Percentiles rank a stretch among this genome's conserved stretches.
Evolutionary conservation across 1,140 invertebrate species (phyloP).

Genomic region (Drosophila takahashii): DNA sequence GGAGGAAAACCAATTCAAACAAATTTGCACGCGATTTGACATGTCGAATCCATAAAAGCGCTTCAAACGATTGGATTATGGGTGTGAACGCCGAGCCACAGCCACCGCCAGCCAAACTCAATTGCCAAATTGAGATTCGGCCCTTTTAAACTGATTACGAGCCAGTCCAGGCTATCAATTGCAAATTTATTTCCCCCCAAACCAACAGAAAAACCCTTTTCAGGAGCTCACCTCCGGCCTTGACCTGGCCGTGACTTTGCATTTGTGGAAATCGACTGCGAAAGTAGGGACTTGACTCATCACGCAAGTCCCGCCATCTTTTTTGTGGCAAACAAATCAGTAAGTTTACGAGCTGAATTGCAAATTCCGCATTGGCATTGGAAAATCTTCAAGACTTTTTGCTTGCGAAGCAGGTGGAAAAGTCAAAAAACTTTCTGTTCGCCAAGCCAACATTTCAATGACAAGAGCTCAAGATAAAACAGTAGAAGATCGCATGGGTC

Average conservation of each 20-base stretch:
- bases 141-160: slow-evolving; percentile 75
- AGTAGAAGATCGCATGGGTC: not conserved
- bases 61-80: slow-evolving; percentile 71
- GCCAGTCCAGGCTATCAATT: slow-evolving; percentile 58
- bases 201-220: slow-evolving; percentile 25
- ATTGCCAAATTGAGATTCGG: slow-evolving; percentile 58
- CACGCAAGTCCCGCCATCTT: slow-evolving; percentile 45
- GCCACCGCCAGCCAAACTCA: slow-evolving; percentile 41
- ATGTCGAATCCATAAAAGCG: slow-evolving; percentile 71
- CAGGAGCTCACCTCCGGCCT: slow-evolving; percentile 46
- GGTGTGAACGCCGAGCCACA: slow-evolving; percentile 45
- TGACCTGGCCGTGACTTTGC: slow-evolving; percentile 66
- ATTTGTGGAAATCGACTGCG: slow-evolving; percentile 35
- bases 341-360: slow-evolving; percentile 70
- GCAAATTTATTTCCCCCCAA: slow-evolving; percentile 58
- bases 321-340: slow-evolving; percentile 59
- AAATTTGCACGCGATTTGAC: slow-evolving; percentile 75
- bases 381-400: slow-evolving; percentile 28
- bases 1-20: slow-evolving; percentile 48
- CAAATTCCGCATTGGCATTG: slow-evolving; percentile 43
- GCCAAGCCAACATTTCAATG: slow-evolving; percentile 2
- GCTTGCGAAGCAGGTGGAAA: slow-evolving; percentile 23
- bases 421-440: slow-evolving; percentile 21
- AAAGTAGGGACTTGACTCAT: slow-evolving; percentile 38
- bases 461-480: not conserved